phyloP scores from a whole-genome alignment of 30 jellyfish, hydroid and myxozoan species.

The Rhopilema esculentum region DNA sequence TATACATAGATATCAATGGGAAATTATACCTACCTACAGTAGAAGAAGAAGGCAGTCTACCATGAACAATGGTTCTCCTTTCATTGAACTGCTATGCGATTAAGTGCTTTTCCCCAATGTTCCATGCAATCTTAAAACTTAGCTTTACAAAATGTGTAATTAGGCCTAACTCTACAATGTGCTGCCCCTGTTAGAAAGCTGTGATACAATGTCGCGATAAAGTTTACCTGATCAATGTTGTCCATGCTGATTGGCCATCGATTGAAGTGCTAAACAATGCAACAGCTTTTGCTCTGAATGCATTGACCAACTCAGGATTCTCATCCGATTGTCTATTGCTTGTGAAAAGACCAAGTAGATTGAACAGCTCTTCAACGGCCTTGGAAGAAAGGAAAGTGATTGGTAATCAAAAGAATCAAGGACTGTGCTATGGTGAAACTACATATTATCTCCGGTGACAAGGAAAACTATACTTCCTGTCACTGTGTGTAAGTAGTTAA shows the following conservation, averaged over 20 bases:
- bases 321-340: constrained; percentile 62
- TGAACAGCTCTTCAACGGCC: constrained; percentile 95
- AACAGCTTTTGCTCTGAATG: constrained; percentile 80
- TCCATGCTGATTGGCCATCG: constrained; percentile 96
- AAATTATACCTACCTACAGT: no score
- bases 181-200: not conserved
- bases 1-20: no score
- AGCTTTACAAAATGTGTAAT: no score
- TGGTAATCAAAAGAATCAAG: not conserved
- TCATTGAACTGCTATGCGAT: no score
- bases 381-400: constrained; percentile 10
- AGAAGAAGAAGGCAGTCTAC: no score
- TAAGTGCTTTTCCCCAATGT: no score
- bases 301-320: constrained; percentile 66
- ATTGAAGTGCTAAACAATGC: constrained; percentile 76
- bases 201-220: not conserved
- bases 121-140: no score
- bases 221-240: constrained; percentile 77
- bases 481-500: no score
- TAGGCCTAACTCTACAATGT: not conserved
- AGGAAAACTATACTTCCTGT: no score
- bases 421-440: not conserved
- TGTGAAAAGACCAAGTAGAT: constrained; percentile 71
- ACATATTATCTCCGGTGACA: no score
- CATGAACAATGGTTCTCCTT: no score